Evolutionary conservation across 2,888 invertebrate species (phyloP).

Genomic region (Megamerina dolium): DNA sequence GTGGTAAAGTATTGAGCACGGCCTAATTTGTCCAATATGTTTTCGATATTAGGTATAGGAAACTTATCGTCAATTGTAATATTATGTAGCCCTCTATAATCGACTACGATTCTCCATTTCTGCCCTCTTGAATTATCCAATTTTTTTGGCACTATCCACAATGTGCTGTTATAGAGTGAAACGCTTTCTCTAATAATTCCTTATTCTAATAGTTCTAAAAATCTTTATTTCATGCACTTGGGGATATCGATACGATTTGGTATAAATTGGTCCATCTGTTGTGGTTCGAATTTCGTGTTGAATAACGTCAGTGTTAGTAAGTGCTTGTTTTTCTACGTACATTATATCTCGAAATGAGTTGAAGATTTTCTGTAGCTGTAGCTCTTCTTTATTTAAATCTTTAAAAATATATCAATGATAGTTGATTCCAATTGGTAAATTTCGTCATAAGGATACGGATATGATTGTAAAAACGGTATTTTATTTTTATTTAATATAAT

Average conservation of each 20-base stretch:
- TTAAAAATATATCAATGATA: neutral
- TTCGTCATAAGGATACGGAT: too few species aligned
- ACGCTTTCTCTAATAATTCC: too few species aligned
- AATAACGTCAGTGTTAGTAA: neutral
- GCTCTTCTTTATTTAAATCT: conserved; percentile 1
- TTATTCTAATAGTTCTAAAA: too few species aligned
- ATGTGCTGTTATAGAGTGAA: too few species aligned
- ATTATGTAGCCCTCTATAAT: conserved; percentile 4
- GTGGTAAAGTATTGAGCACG: too few species aligned
- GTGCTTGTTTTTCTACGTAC: neutral
- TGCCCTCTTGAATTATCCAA: conserved; percentile 2
- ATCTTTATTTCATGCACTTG: neutral
- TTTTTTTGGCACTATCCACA: too few species aligned
- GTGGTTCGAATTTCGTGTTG: conserved; percentile 2
- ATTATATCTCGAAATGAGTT: neutral
- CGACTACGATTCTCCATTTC: conserved; percentile 4
- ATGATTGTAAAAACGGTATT: too few species aligned
- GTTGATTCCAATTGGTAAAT: too few species aligned
- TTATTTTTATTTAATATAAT: too few species aligned
- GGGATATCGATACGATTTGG: neutral
- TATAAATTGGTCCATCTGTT: neutral
- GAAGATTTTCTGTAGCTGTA: neutral
- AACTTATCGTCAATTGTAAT: conserved; percentile 3
- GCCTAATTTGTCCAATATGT: conserved; percentile 3
- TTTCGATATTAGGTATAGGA: conserved; percentile 3